Evolutionary conservation across 53 echinoderm and acorn worm genomes (phyloP).

Genomic region (Astropecten irregularis): DNA sequence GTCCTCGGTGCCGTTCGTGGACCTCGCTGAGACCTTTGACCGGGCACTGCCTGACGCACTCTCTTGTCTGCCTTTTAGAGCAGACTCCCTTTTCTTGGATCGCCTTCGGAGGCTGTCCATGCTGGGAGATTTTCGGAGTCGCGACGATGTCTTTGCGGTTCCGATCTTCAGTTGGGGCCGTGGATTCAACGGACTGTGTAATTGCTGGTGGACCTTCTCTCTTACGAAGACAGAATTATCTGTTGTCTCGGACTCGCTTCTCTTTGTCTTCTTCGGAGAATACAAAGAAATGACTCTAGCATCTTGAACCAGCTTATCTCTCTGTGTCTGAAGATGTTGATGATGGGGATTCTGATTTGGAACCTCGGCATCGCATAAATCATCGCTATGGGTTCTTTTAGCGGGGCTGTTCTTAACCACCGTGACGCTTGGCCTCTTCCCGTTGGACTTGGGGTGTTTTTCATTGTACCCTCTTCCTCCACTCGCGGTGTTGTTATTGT

Average conservation of each 20-base stretch:
- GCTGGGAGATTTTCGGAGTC: slow-evolving; percentile 35
- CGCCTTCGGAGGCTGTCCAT: slow-evolving; percentile 17
- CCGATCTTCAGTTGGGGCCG: neutral
- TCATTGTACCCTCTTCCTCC: neutral
- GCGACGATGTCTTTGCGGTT: neutral
- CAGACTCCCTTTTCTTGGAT: slow-evolving; percentile 22
- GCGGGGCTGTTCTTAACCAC: neutral
- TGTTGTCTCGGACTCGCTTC: neutral
- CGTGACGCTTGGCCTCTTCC: neutral
- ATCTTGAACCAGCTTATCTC: neutral
- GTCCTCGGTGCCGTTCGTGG: neutral
- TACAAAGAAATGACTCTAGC: neutral
- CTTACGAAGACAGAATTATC: slow-evolving; percentile 8
- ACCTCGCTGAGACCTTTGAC: neutral
- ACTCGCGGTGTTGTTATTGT: neutral
- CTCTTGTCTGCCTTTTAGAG: neutral
- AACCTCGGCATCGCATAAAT: neutral
- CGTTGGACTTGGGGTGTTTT: too few species aligned
- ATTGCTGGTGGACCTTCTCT: neutral
- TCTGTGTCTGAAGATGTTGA: neutral
- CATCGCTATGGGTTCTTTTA: slow-evolving; percentile 18
- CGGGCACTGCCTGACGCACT: neutral
- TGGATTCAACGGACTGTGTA: neutral
- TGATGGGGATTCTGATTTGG: neutral
- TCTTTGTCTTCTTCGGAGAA: slow-evolving; percentile 37